Base-by-base conservation (phyloP, 2,113 vertebrate species). In the Gasterosteus aculeatus region DNA sequence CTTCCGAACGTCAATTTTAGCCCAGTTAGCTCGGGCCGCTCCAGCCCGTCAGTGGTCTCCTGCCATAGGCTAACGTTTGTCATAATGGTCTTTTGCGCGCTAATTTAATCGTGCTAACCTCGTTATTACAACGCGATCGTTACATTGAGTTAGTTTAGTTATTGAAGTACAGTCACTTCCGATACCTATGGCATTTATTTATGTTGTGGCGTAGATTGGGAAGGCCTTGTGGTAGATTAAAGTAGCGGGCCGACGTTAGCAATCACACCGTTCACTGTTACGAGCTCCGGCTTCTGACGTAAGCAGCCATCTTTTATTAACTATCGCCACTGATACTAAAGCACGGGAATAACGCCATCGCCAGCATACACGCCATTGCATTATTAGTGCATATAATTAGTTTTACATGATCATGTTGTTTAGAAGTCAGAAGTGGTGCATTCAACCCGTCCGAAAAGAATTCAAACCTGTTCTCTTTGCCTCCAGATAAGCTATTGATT, bases 131-230 rank as follows among this genome's bases (percentile, higher is more conserved):
- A n/a, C 0, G 15, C 11, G 0, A 0, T 1, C 7, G 4, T 33
- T 38, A 0, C 0, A 0, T 29, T 7, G 1, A 39, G 5, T 44
- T 11, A 0, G 0, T 42, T 10, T 18, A 11, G 26, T 64, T 5
- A 5, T 11, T 12, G 3, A 5, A 18, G 5, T 12, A 1, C 5
- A 10, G 1, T 54, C 4, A 39, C 15, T 31, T 60, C n/a, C 1
- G 22, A 1, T 1, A 7, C 12, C 1, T 1, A 0, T 8, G 9
- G 1, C 11, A 0, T 53, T 35, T 74, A 39, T 58, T 39, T 51
- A 7, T 64, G 59, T 26, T 66, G 80, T 91, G 84, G 75, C 87
- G 80, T 68, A 80, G 47, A 41, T 80, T 15, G n/a, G 5, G 2
- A 11, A 57, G 85, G 90, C 85, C 88, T 75, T 10, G 57, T 56